Conservation (phyloP, 2,797 vertebrate species). For the Syncerus caffer region DNA sequence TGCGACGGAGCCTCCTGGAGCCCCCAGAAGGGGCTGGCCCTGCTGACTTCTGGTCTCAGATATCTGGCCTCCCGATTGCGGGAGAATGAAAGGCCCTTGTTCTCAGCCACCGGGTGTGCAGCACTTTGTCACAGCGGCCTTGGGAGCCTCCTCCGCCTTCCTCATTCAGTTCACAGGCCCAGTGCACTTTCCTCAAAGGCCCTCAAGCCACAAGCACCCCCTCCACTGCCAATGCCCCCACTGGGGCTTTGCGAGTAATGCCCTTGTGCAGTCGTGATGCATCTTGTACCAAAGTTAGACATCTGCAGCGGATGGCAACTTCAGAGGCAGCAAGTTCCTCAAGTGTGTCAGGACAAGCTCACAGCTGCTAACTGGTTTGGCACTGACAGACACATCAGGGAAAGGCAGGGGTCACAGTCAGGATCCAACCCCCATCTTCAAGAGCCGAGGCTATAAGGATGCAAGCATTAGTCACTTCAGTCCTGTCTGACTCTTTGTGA, state of each 20-base stretch:
- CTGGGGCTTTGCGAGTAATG: not conserved
- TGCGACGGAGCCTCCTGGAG: rapidly evolving
- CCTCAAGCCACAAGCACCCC: rapidly evolving
- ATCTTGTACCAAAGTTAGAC: not conserved
- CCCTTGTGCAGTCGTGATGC: rapidly evolving
- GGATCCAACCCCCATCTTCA: not conserved
- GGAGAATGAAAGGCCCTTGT: not conserved
- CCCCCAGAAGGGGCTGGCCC: not conserved
- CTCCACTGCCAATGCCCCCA: not conserved
- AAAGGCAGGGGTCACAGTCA: not conserved
- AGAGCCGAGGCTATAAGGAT: not conserved
- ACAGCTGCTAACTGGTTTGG: rapidly evolving
- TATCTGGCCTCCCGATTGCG: not conserved
- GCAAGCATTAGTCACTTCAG: not conserved
- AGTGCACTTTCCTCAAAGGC: rapidly evolving
- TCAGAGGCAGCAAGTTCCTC: not conserved
- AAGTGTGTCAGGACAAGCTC: rapidly evolving
- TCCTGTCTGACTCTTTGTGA: not conserved
- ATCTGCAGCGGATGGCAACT: not conserved
- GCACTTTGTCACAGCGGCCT: rapidly evolving
- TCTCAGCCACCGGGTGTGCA: not conserved
- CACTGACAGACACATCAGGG: not conserved
- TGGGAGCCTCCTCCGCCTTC: not conserved
- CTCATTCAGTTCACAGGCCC: not conserved
- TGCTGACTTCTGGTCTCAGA: not conserved